Evolutionary conservation across 1,140 invertebrate species (phyloP).

Genomic region (Pseudomyrmex cubaensis): DNA sequence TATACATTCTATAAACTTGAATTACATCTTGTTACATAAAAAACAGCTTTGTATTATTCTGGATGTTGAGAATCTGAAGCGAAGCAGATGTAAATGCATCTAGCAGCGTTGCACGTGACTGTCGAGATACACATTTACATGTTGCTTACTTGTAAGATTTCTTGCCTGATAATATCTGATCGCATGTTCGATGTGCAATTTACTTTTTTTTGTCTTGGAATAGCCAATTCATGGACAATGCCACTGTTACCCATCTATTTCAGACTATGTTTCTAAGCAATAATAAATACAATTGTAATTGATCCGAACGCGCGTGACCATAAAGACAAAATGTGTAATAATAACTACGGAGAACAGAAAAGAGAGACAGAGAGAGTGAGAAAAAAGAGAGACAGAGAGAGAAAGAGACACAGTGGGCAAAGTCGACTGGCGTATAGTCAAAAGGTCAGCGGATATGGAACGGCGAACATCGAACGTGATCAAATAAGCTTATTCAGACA

Average conservation of each 20-base stretch:
- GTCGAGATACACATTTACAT: constrained; percentile 73
- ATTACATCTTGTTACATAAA: constrained; percentile 39
- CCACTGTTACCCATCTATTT: constrained; percentile 63
- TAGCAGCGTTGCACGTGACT: constrained; percentile 30
- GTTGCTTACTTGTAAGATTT: constrained; percentile 69
- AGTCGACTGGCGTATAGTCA: constrained; percentile 58
- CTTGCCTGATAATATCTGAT: constrained; percentile 79
- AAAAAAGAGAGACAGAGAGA: too few species aligned
- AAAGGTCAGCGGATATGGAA: constrained; percentile 45
- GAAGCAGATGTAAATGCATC: constrained; percentile 77
- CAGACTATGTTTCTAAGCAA: constrained; percentile 26
- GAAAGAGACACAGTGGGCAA: constrained; percentile 47
- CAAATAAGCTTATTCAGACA: constrained; percentile 77
- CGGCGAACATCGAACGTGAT: constrained; percentile 77
- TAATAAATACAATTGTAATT: too few species aligned
- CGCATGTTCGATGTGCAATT: constrained; percentile 74
- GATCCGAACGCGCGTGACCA: too few species aligned
- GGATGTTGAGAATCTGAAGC: constrained; percentile 76
- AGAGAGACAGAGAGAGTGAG: too few species aligned
- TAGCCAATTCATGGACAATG: constrained; percentile 53
- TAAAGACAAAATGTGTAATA: too few species aligned
- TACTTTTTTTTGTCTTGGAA: not conserved
- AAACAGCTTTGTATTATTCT: constrained; percentile 81
- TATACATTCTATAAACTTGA: constrained; percentile 52
- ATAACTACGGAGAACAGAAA: not conserved